These are phyloP conservation scores for Sussaba pulchella DNA, from an alignment of 2,888 invertebrate genomes.

Conservation along the genomic window DNA sequence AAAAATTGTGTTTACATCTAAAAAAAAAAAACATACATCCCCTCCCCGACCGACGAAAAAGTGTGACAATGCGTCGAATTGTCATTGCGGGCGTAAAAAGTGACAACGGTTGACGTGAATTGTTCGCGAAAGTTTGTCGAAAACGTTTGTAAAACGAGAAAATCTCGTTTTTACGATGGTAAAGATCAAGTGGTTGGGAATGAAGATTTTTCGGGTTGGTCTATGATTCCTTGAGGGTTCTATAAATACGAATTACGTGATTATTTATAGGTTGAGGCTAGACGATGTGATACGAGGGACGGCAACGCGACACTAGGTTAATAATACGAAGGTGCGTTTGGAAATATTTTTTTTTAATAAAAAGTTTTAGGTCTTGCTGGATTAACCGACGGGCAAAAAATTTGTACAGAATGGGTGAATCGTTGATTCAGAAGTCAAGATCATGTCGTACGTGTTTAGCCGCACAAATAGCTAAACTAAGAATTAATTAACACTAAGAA, in stretches of 20 bases:
- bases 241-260: constrained; percentile 76
- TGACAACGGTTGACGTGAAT: constrained; percentile 38
- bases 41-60: too few relatives aligned
- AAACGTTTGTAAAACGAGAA: too few relatives aligned
- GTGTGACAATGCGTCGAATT: constrained; percentile 8
- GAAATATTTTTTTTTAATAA: constrained; percentile 25
- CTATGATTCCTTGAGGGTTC: constrained; percentile 48
- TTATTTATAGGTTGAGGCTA: constrained; percentile 82
- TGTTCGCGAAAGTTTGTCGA: too few relatives aligned
- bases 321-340: constrained; percentile 73
- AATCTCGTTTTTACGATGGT: constrained; percentile 44
- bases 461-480: too few relatives aligned
- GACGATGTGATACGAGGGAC: constrained; percentile 73
- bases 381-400: not conserved
- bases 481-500: too few relatives aligned
- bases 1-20: constrained; percentile 44
- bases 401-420: too few relatives aligned
- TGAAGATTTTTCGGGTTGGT: constrained; percentile 10
- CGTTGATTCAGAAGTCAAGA: too few relatives aligned
- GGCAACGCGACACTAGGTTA: constrained; percentile 74
- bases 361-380: too few relatives aligned
- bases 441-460: too few relatives aligned
- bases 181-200: constrained; percentile 40
- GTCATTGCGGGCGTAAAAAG: not conserved
- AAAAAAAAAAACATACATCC: constrained; percentile 8